phyloP scores from a whole-genome alignment of 1,140 invertebrate genomes.

The Meloidogyne chitwoodi region DNA sequence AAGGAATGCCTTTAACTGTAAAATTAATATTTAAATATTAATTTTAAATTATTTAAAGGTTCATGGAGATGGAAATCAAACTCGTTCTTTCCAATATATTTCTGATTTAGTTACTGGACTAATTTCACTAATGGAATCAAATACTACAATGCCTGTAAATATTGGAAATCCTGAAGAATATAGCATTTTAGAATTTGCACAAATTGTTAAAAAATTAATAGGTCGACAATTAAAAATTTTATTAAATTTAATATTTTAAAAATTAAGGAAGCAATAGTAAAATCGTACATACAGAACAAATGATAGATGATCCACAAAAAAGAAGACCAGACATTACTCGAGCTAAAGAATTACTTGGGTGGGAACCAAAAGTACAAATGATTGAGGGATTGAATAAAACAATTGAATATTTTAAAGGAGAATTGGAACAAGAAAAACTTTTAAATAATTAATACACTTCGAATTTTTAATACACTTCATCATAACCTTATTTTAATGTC shows the following conservation, averaged over 20 bases:
- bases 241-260: conserved; percentile 6
- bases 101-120: conserved; percentile 92
- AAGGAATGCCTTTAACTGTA: conserved; percentile 83
- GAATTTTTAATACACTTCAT: background rate
- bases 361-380: conserved; percentile 78
- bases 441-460: background rate
- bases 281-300: conserved; percentile 70
- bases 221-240: conserved; percentile 56
- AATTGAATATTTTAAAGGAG: conserved; percentile 51
- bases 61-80: conserved; percentile 90
- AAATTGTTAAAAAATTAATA: conserved; percentile 76
- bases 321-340: conserved; percentile 84
- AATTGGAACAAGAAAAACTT: conserved; percentile 41
- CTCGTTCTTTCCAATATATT: conserved; percentile 95
- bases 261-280: conserved; percentile 72
- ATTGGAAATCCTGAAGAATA: conserved; percentile 96
- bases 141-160: conserved; percentile 88
- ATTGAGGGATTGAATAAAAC: conserved; percentile 51
- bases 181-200: conserved; percentile 89
- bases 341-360: conserved; percentile 79
- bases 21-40: conserved; percentile 13
- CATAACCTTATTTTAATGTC: background rate
- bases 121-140: conserved; percentile 84
- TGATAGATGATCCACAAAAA: conserved; percentile 82
- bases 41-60: conserved; percentile 62